Evolutionary conservation across 2,797 vertebrate species (phyloP), one percentile per base, ranked within the genome.

Genomic region (Acanthurus leucopareius): DNA sequence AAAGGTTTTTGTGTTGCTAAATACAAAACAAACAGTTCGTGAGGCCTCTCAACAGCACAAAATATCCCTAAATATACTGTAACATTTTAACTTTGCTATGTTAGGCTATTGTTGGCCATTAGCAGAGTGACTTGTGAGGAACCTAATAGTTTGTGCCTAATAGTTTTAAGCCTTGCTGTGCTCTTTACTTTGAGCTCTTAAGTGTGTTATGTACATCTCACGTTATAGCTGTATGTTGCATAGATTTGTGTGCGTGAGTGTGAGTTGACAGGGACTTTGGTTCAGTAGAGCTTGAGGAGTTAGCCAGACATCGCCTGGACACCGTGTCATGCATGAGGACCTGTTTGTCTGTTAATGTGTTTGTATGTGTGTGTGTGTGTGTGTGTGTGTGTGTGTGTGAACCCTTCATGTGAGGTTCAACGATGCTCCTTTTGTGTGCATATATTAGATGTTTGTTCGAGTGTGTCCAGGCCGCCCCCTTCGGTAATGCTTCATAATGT

Each of bases 261-360:
- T 71, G 48, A 57, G 52, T 60, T 11, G 69, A 79, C 61, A 71
- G 58, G 9, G 66, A 68, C 54, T 65, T 60, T 53, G 75, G 57
- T 62, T 87, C 67, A 58, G 57, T 64, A 62, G 68, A 40, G 65
- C 53, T 66, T 38, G 56, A 76, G 64, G 75, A 77, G 44, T 20
- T 2, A 32, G 65, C 77, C 77, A 90, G 86, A 87, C 70, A 61
- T 76, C 17, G 51, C 71, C 54, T 73, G 66, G 75, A 85, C 57
- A 58, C 57, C 15, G 54, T 88, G 70, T 90, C 85, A 67, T 80
- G 84, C 81, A 61, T 10, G 32, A 76, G 67, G 61, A 73, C 64
- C 78, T 86, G 84, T 70, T 71, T 80, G 77, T 65, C 16, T 82
- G 68, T 65, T 25, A 25, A 25, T 25, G 25, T 65, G 19, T 82